Conservation (phyloP, 2,113 vertebrate species). For the Elephas maximus region DNA sequence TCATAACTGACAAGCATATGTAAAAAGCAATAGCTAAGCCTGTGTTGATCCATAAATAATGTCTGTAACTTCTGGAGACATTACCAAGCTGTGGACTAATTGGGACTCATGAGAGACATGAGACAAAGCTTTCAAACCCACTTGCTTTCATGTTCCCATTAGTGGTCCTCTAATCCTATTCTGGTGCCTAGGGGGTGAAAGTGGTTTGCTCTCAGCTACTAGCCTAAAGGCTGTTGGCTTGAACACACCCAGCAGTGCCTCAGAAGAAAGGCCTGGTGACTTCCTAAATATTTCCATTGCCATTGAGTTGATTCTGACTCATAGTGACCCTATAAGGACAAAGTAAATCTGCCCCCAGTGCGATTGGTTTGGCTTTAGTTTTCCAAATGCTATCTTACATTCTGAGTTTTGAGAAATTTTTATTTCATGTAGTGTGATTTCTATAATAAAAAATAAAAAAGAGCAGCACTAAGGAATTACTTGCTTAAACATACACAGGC, state of each 20-base stretch:
- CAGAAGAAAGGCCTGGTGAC: not conserved
- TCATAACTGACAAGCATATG: not conserved
- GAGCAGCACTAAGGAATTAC: not conserved
- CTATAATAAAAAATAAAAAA: not conserved
- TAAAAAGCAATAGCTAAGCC: not conserved
- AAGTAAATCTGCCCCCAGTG: too few species aligned
- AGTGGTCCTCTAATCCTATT: not conserved
- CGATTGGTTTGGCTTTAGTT: not conserved
- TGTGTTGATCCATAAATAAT: not conserved
- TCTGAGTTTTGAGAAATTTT: not conserved
- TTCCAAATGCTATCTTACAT: not conserved
- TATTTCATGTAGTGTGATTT: conserved; percentile 41
- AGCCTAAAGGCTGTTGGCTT: not conserved
- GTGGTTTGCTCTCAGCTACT: not conserved
- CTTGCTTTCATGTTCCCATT: not conserved
- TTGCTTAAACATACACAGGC: not conserved
- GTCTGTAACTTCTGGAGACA: not conserved
- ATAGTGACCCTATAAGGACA: too few species aligned
- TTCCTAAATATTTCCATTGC: not conserved
- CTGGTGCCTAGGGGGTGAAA: not conserved
- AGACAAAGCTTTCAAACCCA: not conserved
- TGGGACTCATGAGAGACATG: not conserved
- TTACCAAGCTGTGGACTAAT: not conserved
- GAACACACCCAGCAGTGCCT: not conserved
- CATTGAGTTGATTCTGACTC: too few species aligned